Evolutionary conservation across 2,888 invertebrate genomes (phyloP).

Genomic region (Buathra laborator): DNA sequence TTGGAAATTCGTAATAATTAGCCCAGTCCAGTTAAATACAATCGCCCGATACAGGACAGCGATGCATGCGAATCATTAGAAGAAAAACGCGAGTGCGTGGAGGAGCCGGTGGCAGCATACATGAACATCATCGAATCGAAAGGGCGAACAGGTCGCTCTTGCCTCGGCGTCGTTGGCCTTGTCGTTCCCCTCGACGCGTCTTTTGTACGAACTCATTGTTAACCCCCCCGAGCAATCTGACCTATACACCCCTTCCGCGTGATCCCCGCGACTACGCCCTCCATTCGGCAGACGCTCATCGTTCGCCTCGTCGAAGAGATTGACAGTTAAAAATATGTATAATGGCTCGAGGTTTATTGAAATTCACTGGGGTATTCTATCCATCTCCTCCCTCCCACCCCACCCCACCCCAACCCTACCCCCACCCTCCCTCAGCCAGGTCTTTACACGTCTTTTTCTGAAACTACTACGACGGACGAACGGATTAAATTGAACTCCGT

Average conservation of each 20-base stretch:
- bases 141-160: slow-evolving; percentile 62
- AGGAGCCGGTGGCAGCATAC: slow-evolving; percentile 18
- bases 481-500: slow-evolving; percentile 84
- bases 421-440: background rate
- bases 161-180: slow-evolving; percentile 29
- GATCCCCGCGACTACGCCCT: slow-evolving; percentile 71
- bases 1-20: slow-evolving; percentile 68
- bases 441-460: background rate
- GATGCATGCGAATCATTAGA: slow-evolving; percentile 50
- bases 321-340: slow-evolving; percentile 85
- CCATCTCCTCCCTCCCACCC: background rate
- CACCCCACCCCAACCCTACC: background rate
- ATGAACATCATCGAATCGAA: slow-evolving; percentile 64
- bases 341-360: slow-evolving; percentile 78
- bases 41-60: background rate
- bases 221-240: slow-evolving; percentile 76
- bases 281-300: slow-evolving; percentile 37
- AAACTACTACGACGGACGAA: slow-evolving; percentile 45
- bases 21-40: slow-evolving; percentile 57
- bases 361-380: slow-evolving; percentile 19
- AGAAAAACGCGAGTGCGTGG: slow-evolving; percentile 23
- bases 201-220: slow-evolving; percentile 81
- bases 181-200: slow-evolving; percentile 72
- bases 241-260: slow-evolving; percentile 79
- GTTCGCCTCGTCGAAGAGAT: slow-evolving; percentile 76